Evolutionary conservation across 2,113 vertebrate genomes (phyloP), one percentile per base, ranked within the genome.

Genomic region (Nibea albiflora): DNA sequence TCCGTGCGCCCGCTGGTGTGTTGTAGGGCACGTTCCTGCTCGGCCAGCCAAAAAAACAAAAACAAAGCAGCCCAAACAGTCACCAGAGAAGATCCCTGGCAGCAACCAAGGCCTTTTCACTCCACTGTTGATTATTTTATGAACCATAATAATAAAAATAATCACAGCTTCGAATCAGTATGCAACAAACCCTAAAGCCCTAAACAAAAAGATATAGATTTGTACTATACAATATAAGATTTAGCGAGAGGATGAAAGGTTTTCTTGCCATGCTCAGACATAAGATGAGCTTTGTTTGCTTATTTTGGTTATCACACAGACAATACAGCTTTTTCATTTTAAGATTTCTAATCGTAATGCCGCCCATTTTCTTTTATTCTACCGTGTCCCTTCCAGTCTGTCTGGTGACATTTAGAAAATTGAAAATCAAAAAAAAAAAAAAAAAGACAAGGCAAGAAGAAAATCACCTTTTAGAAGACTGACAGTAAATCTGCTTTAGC

Each of bases 321-420:
- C 56, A 3, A 24, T 17, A 54, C 7, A 28, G 12, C 22, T 19
- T 5, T 35, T 35, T 3, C 46, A 11, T 31, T 39, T 39, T 39
- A 1, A 39, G 8, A 39, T 39, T 39, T 39, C 24, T 16, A 73
- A 31, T 31, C 19, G 11, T 28, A 52, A 63, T 15, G 31, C 5
- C 47, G 28, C 24, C 11, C 16, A 42, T 24, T 49, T 46, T 52
- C 16, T 57, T 42, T 60, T 47, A 19, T 58, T 72, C 42, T 57
- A 1, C 6, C 46, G 9, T 24, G 26, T 50, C 17, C 71, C 5
- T 52, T 35, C 35, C 39, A 20, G 53, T 54, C 24, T 46, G 42
- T 56, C 47, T 62, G 47, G 49, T 80, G 77, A 77, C 73, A 76
- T 83, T 87, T 83, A 74, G 24, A 49, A 78, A 86, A 82, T 26